Evolutionary conservation across 2,113 vertebrate genomes (phyloP).

Genomic region (Lophius piscatorius): DNA sequence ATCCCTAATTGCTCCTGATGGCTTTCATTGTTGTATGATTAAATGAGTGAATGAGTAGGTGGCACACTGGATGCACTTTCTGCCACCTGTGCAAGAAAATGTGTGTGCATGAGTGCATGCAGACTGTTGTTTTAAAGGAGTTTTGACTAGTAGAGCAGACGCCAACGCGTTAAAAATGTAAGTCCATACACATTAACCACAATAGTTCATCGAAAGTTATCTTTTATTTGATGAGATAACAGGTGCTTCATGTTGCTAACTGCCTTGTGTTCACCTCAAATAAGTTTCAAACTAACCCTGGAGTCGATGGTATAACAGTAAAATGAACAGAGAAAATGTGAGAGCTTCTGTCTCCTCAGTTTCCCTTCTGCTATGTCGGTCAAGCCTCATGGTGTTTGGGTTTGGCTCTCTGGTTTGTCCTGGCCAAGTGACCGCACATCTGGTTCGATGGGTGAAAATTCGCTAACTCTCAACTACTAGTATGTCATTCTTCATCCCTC

Average conservation of each 20-base stretch:
- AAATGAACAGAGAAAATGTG: conserved; percentile 62
- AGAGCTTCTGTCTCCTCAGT: conserved; percentile 55
- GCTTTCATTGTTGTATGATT: too few relatives aligned
- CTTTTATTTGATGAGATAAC: background rate
- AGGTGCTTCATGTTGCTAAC: conserved; percentile 14
- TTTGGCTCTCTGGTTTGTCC: conserved; percentile 52
- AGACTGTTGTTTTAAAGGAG: too few relatives aligned
- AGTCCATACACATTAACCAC: too few relatives aligned
- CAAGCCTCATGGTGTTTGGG: conserved; percentile 45
- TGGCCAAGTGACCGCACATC: conserved; percentile 49
- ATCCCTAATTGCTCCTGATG: too few relatives aligned
- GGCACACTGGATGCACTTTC: too few relatives aligned
- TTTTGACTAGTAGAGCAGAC: too few relatives aligned
- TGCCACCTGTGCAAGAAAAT: too few relatives aligned
- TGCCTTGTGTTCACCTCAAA: conserved; percentile 30
- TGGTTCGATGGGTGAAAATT: conserved; percentile 48
- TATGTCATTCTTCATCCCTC: conserved; percentile 46
- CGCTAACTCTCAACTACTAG: conserved; percentile 44
- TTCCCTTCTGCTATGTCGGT: conserved; percentile 52
- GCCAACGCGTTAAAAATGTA: too few relatives aligned
- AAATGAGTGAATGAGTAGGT: too few relatives aligned
- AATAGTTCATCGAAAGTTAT: too few relatives aligned
- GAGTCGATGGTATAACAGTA: conserved; percentile 30
- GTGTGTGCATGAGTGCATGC: too few relatives aligned
- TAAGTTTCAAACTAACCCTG: conserved; percentile 31